Base-by-base conservation (phyloP, 2,888 invertebrate species). In the Drosophila kuntzei region DNA sequence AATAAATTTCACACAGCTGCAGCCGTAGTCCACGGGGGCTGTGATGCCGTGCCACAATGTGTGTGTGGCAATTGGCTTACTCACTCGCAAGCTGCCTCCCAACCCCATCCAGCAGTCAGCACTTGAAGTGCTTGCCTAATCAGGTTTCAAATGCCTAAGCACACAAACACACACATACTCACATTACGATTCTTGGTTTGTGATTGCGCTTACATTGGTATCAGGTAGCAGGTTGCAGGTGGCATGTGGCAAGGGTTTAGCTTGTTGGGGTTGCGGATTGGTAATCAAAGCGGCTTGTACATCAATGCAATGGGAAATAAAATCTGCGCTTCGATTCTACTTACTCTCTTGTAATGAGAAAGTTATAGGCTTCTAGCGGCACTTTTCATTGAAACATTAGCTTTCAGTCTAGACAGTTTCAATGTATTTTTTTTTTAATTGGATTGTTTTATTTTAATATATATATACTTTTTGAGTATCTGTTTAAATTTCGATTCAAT, bases 91-190 rank as follows among this genome's bases (percentile, higher is more conserved):
- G n/a, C 29, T 20, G 20, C 12, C 8, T 9, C 8, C 8, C 14
- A 39, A 12, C 37, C 36, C n/a, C 55, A 37, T 14, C 44, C 63
- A 64, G 29, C 65, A 69, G 61, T 53, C 59, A 49, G 78, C 83
- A 83, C 83, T 83, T 83, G 84, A 83, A 83, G 83, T 89, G 83
- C 89, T 83, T 83, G 80, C 68, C 72, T 87, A 83, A 87, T 83
- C 89, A 87, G 83, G 87, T 89, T 83, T 87, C 87, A 83, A 83
- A 87, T 83, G 72, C 84, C 87, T 72, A 65, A 49, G 53, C 66
- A 79, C 47, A 66, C 47, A 63, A 16, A 53, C 44, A 27, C 34
- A 55, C 58, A 59, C 29, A 50, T n/a, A n/a, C n/a, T n/a, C 58
- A 29, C 12, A 58, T 32, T 54, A 50, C 20, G 36, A 60, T 50